These are phyloP conservation scores for Leptinotarsa defecta DNA, from an alignment of 1,140 invertebrate genomes.

Conservation along the genomic window DNA sequence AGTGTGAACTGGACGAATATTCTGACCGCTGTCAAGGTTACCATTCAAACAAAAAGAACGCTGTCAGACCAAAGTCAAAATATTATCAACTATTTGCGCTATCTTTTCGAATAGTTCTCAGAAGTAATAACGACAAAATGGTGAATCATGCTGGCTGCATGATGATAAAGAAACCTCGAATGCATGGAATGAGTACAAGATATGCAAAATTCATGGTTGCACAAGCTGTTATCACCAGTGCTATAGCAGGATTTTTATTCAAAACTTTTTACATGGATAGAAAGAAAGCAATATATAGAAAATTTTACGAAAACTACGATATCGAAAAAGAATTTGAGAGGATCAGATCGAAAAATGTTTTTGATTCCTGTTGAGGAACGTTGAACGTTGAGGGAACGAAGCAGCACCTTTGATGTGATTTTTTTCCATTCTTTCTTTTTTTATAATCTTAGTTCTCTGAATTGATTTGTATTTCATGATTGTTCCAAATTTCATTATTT, in stretches of 20 bases:
- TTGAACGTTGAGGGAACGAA: too few species aligned
- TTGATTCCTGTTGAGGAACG: conserved; percentile 21
- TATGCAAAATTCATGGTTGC: neutral
- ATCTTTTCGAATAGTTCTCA: too few species aligned
- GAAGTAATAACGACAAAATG: neutral
- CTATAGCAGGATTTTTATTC: conserved; percentile 7
- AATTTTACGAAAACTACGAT: conserved; percentile 18
- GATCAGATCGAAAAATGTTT: conserved; percentile 15
- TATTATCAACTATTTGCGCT: too few species aligned
- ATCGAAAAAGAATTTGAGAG: conserved; percentile 26
- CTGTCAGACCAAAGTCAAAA: too few species aligned
- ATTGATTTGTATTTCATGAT: too few species aligned
- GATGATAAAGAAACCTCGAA: conserved; percentile 10
- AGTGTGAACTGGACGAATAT: too few species aligned
- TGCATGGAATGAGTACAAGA: conserved; percentile 3
- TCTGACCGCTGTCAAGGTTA: too few species aligned
- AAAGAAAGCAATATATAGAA: neutral
- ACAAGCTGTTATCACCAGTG: neutral
- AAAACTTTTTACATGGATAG: conserved; percentile 6
- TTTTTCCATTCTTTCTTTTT: too few species aligned
- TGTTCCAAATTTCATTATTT: too few species aligned
- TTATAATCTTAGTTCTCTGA: too few species aligned
- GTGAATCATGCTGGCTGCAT: neutral
- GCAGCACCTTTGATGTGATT: too few species aligned
- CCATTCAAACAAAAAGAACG: too few species aligned